Evolutionary conservation across 2,797 vertebrate genomes (phyloP).

Genomic region (Acropternis orthonyx): DNA sequence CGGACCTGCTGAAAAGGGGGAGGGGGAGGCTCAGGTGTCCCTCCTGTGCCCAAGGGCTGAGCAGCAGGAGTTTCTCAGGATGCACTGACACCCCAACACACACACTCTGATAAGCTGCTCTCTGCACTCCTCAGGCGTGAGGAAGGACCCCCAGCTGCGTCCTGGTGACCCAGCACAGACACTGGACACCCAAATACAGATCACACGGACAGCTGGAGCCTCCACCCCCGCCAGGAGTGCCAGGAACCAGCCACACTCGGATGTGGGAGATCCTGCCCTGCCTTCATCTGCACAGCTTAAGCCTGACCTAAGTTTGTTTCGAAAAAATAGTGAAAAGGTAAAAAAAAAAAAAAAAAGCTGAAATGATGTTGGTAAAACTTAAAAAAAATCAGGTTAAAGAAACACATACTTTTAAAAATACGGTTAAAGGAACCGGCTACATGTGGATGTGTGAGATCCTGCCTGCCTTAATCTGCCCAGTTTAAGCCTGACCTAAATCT

Average conservation of each 20-base stretch:
- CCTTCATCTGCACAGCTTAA: not conserved
- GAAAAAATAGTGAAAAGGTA: not conserved
- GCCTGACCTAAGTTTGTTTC: not conserved
- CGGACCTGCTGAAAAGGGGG: not conserved
- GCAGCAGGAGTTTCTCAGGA: not conserved
- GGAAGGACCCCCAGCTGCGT: not conserved
- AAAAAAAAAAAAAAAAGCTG: not conserved
- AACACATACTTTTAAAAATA: not conserved
- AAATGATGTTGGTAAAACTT: not conserved
- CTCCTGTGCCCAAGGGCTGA: not conserved
- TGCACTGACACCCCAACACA: not conserved
- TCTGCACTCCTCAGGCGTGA: not conserved
- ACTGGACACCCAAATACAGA: not conserved
- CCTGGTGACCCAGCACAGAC: conserved; percentile 3
- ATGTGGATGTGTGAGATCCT: too few species aligned
- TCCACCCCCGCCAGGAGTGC: not conserved
- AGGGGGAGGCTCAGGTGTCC: not conserved
- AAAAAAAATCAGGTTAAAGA: not conserved
- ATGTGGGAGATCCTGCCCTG: not conserved
- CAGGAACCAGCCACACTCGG: not conserved
- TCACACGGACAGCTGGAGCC: not conserved
- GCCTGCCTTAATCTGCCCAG: too few species aligned
- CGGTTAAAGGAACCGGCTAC: too few species aligned
- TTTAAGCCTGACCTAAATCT: not conserved
- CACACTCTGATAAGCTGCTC: not conserved